Percentiles rank a stretch among this genome's conserved stretches.
Conservation (phyloP, 2,888 invertebrate genomes). For the Labia minor region DNA sequence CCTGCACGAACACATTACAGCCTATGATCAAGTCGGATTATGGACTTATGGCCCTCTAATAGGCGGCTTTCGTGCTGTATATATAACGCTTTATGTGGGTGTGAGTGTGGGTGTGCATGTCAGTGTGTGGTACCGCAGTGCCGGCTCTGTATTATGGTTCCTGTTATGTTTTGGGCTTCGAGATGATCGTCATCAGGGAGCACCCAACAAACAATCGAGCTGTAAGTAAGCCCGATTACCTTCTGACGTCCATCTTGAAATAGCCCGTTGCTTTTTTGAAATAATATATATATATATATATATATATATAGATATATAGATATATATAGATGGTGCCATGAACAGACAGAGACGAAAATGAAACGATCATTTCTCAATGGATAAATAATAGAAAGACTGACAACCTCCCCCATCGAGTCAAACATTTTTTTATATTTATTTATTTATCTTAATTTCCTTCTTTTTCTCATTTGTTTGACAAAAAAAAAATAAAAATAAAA, state of each 20-base stretch:
- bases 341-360: no score
- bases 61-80: not conserved
- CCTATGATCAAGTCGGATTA: constrained; percentile 75
- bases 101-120: not conserved
- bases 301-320: no score
- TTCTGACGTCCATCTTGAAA: not conserved
- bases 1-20: constrained; percentile 31
- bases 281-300: no score
- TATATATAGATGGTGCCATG: no score
- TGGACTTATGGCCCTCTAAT: constrained; percentile 51
- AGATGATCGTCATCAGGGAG: not conserved
- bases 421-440: no score
- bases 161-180: not conserved
- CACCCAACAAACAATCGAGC: not conserved
- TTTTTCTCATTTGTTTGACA: no score
- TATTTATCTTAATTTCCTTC: no score
- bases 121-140: not conserved
- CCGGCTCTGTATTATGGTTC: constrained; percentile 1
- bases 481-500: no score
- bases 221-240: not conserved
- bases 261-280: not conserved
- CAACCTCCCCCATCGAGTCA: no score
- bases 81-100: not conserved
- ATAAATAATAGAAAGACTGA: no score
- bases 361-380: no score